phyloP scores from a whole-genome alignment of 2,797 vertebrate species.

The Melopsittacus undulatus region DNA sequence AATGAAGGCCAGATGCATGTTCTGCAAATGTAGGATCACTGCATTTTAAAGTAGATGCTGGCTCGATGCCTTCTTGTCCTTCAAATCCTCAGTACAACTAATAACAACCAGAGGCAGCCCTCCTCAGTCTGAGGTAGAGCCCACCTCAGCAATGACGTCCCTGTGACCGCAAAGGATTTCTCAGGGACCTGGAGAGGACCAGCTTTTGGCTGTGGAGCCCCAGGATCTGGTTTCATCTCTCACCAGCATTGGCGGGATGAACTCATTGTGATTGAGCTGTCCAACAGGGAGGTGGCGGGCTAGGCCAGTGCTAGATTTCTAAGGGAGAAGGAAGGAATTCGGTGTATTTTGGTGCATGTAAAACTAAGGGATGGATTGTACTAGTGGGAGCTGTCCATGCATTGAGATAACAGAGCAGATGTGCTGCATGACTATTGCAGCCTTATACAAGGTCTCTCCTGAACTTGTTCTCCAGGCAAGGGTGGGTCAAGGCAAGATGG shows the following conservation, averaged over 20 bases:
- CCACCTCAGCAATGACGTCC: conserved; percentile 53
- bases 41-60: conserved; percentile 57
- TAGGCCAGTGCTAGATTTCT: conserved; percentile 17
- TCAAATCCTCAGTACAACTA: conserved; percentile 53
- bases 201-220: background rate
- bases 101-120: conserved; percentile 71
- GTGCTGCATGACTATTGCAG: background rate
- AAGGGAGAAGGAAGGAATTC: conserved; percentile 6
- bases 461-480: background rate
- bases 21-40: conserved; percentile 38
- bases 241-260: background rate
- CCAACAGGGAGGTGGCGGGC: conserved; percentile 1
- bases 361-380: conserved; percentile 27
- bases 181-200: conserved; percentile 1
- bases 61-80: conserved; percentile 57
- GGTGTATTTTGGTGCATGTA: conserved; percentile 7
- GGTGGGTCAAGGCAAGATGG: background rate
- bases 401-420: background rate
- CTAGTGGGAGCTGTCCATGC: background rate
- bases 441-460: background rate
- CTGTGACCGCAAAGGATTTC: background rate
- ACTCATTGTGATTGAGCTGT: conserved; percentile 22
- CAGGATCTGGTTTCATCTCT: conserved; percentile 19
- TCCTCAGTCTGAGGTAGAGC: conserved; percentile 53
- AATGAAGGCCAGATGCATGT: conserved; percentile 74